These are phyloP conservation scores for Tautogolabrus adspersus DNA, from an alignment of 2,113 vertebrate species.

Conservation along the genomic window DNA sequence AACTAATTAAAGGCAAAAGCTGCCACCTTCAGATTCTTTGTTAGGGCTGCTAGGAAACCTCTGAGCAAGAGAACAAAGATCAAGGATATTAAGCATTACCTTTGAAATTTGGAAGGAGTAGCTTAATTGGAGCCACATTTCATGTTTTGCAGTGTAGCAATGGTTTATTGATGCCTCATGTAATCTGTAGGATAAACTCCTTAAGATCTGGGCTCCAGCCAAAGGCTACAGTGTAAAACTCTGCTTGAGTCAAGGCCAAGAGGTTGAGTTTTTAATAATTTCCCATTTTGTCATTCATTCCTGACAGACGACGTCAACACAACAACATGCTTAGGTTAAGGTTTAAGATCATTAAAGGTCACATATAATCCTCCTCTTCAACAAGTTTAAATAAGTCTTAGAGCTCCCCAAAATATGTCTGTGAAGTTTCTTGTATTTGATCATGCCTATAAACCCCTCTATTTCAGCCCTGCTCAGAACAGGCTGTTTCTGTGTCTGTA, in stretches of 20 bases:
- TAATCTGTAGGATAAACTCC: slow-evolving; percentile 30
- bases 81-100: slow-evolving; percentile 45
- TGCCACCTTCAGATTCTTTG: slow-evolving; percentile 58
- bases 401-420: too few species aligned
- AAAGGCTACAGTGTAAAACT: slow-evolving; percentile 8
- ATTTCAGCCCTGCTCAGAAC: too few species aligned
- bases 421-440: too few species aligned
- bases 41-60: slow-evolving; percentile 54
- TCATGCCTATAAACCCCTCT: too few species aligned
- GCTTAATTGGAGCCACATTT: slow-evolving; percentile 48
- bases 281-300: background rate
- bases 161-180: slow-evolving; percentile 14
- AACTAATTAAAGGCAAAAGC: slow-evolving; percentile 64
- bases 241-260: slow-evolving; percentile 9
- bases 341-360: background rate
- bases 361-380: too few species aligned
- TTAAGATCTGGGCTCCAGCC: slow-evolving; percentile 1
- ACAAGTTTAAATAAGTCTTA: too few species aligned
- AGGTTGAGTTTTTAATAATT: background rate
- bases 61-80: slow-evolving; percentile 50
- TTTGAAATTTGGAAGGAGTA: slow-evolving; percentile 40
- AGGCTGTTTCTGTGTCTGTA: too few species aligned
- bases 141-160: slow-evolving; percentile 7
- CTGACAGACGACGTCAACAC: background rate
- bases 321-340: background rate